phyloP scores from a whole-genome alignment of 37 sponge, comb jelly and placozoan genomes.

The Hormiphora californensis region DNA sequence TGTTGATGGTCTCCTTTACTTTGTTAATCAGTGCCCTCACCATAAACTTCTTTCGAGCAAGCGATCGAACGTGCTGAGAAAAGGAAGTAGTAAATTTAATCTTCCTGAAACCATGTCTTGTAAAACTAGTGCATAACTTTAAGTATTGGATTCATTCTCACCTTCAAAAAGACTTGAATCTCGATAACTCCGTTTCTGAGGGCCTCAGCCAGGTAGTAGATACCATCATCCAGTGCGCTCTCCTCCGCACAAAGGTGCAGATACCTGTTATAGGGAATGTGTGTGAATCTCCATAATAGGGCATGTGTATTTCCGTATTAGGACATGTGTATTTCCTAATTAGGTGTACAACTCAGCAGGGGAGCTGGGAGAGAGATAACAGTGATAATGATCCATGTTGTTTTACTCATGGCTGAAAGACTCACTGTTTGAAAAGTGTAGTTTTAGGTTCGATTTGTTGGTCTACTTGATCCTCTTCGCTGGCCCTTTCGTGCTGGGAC shows the following conservation, averaged over 20 bases:
- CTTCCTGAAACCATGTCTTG: background rate
- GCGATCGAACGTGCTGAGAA: slow-evolving; percentile 77
- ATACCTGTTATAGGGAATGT: slow-evolving; percentile 54
- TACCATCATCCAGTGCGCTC: slow-evolving; percentile 93
- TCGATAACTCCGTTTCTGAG: slow-evolving; percentile 81
- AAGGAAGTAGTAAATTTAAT: background rate
- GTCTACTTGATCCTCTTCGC: slow-evolving; percentile 62
- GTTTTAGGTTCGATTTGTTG: slow-evolving; percentile 71
- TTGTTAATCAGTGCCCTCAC: slow-evolving; percentile 89
- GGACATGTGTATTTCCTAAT: background rate
- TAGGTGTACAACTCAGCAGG: background rate
- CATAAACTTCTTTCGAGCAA: slow-evolving; percentile 91
- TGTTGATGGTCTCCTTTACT: slow-evolving; percentile 52
- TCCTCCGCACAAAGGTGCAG: slow-evolving; percentile 88
- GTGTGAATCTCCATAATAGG: background rate
- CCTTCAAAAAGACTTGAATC: slow-evolving; percentile 85
- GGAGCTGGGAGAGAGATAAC: background rate
- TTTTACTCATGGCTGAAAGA: background rate
- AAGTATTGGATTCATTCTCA: slow-evolving; percentile 3
- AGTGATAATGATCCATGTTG: background rate
- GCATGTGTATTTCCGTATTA: background rate
- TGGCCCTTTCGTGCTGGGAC: slow-evolving; percentile 56
- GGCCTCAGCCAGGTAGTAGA: slow-evolving; percentile 92
- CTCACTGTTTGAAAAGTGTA: slow-evolving; percentile 88
- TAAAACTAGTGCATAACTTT: background rate